These are phyloP conservation scores for Coregonus suidteri DNA, from an alignment of 2,797 vertebrate genomes.

Conservation along the genomic window DNA sequence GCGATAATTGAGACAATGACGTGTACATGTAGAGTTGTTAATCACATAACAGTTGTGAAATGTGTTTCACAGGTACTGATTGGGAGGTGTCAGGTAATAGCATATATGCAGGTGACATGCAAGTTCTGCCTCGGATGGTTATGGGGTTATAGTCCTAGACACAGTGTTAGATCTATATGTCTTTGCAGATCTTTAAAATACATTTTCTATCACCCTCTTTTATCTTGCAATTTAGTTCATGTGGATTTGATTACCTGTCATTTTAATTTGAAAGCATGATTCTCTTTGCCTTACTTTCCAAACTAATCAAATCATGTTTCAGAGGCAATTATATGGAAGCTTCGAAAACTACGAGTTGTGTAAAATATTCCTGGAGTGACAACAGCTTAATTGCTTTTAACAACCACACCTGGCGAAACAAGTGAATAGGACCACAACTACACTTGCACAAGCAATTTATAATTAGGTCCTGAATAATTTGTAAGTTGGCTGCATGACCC, in stretches of 20 bases:
- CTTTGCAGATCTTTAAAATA: background rate
- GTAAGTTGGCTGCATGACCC: conserved; percentile 31
- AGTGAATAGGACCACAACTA: conserved; percentile 41
- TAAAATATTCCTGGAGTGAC: conserved; percentile 20
- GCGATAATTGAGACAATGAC: background rate
- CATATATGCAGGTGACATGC: background rate
- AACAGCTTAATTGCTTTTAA: conserved; percentile 31
- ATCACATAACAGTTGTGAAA: background rate
- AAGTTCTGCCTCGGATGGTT: background rate
- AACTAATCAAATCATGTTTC: background rate
- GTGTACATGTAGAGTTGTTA: background rate
- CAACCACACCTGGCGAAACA: conserved; percentile 26
- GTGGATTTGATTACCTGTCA: background rate
- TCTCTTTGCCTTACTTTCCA: background rate
- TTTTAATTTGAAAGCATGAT: background rate
- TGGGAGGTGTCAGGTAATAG: conserved; percentile 4
- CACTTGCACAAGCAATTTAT: conserved; percentile 3
- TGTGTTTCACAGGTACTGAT: background rate
- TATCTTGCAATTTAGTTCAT: background rate
- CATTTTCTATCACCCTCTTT: background rate
- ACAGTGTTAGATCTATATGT: background rate
- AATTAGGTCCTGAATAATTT: conserved; percentile 35
- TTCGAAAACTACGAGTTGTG: background rate
- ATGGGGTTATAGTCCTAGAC: background rate
- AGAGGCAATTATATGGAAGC: background rate